A percentile compares a stretch with the other conserved stretches of the same genome.
Conservation (phyloP, 1,140 invertebrate species). For the Mya arenaria region DNA sequence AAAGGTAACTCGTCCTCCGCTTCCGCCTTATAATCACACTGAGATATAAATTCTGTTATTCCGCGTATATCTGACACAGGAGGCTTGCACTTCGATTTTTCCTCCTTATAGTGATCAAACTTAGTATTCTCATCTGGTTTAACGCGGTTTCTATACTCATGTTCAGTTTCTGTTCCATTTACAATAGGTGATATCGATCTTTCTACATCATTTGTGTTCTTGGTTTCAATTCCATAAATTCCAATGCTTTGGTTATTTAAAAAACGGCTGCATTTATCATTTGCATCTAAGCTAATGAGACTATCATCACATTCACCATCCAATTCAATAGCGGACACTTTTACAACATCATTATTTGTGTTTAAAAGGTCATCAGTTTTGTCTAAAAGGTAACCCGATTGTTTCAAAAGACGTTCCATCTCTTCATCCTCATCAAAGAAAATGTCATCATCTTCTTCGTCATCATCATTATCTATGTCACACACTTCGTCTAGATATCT, state of each 20-base stretch:
- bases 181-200: too few species aligned
- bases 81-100: neutral
- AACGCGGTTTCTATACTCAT: too few species aligned
- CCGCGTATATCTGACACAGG: slow-evolving; percentile 19
- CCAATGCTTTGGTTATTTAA: slow-evolving; percentile 13
- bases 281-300: neutral
- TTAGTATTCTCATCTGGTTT: neutral
- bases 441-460: neutral
- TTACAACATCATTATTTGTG: neutral
- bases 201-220: too few species aligned
- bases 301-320: neutral
- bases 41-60: slow-evolving; percentile 40
- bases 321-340: neutral
- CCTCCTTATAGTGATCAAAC: neutral
- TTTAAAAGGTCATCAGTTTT: neutral
- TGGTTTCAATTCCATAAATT: too few species aligned
- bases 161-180: too few species aligned
- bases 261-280: slow-evolving; percentile 17
- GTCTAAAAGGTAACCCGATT: neutral
- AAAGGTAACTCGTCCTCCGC: slow-evolving; percentile 16
- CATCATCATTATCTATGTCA: neutral
- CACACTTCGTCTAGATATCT: neutral
- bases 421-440: neutral
- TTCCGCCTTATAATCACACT: slow-evolving; percentile 35
- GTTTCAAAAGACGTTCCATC: neutral